phyloP scores from a whole-genome alignment of 2,797 vertebrate species.

The Tragopan temminckii region DNA sequence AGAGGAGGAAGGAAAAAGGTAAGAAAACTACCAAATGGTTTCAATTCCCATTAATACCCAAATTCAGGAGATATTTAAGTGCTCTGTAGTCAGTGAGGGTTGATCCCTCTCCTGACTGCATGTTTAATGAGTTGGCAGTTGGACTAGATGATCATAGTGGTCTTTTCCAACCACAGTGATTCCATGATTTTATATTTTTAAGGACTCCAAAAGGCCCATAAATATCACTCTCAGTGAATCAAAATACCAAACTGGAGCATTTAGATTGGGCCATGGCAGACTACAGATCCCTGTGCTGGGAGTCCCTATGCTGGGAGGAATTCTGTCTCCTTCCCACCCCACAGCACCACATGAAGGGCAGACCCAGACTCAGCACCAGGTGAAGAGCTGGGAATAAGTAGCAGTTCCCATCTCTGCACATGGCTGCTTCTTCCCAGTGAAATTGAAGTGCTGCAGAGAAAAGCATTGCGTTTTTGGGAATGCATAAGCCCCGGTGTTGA shows the following conservation, averaged over 20 bases:
- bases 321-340: background rate
- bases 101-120: background rate
- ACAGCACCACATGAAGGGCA: background rate
- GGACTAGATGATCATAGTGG: no score
- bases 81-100: background rate
- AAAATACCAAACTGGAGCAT: background rate
- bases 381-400: background rate
- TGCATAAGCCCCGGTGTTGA: background rate
- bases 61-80: background rate
- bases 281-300: background rate
- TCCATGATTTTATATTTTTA: background rate
- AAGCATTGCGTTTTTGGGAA: background rate
- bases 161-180: no score
- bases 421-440: rapidly evolving
- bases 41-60: background rate
- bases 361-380: background rate
- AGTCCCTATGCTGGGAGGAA: rapidly evolving
- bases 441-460: background rate
- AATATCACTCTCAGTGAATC: background rate
- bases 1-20: rapidly evolving
- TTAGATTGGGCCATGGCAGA: background rate
- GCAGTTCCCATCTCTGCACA: background rate
- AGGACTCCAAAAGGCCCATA: background rate
- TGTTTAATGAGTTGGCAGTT: no score
- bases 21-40: background rate